Evolutionary conservation across 2,113 vertebrate species (phyloP), one percentile per base, ranked within the genome.

Genomic region (Pomatostomus ruficeps): DNA sequence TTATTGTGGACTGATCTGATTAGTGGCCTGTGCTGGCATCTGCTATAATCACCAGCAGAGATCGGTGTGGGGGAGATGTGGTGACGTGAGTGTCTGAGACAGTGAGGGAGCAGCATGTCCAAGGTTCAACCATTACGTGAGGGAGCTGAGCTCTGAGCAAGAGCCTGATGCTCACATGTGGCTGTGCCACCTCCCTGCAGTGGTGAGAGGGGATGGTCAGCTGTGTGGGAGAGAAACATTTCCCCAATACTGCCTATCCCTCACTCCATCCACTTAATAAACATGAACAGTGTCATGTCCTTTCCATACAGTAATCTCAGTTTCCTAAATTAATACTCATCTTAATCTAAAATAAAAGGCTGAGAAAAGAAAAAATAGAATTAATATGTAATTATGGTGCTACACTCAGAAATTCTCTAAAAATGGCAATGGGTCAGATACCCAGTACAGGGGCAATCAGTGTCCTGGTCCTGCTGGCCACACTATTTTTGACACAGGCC

Each of bases 1-100:
- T 84, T 57, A 28, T 25, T 40, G 46, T 8, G 23, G 67, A 20
- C 89, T 96, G 93, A 92, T 73, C 95, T 84, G 93, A 96, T 96
- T 91, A 96, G 93, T 3, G 25, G 86, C 86, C 67, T 77, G 79
- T 68, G 46, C 83, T 84, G 89, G 84, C 89, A 77, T 66, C 68
- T 70, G 55, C 59, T 93, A 4, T 65, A 66, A 90, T 85, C 82
- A 33, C 74, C 2, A 0, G 35, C 4, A 58, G 70, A 74, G 85
- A 80, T 29, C 4, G 14, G 89, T 9, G 11, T 3, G 10, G n/a
- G 68, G 68, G 35, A 38, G 67, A 80, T 4, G 72, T 1, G 18
- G 62, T 92, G 89, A 96, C 57, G 76, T 54, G 46, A 84, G 26
- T n/a, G 68, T 48, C 93, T 81, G 68, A 63, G 48, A 28, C 35